Conservation (phyloP, 1,140 invertebrate species). For the Mizuhopecten yessoensis region DNA sequence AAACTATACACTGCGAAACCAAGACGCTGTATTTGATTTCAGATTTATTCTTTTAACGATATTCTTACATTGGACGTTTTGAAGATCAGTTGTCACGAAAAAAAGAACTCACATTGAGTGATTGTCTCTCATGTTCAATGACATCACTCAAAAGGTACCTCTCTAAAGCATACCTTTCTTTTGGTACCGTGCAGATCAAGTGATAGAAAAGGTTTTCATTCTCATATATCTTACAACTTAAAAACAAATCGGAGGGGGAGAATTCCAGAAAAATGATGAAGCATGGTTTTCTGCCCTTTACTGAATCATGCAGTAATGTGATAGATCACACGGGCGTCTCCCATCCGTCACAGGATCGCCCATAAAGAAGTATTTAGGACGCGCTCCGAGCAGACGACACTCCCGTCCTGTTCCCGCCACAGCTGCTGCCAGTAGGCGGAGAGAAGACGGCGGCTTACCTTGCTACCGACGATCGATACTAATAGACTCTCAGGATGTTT, state of each 20-base stretch:
- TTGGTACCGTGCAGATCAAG: background rate
- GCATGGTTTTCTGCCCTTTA: conserved; percentile 6
- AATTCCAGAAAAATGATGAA: background rate
- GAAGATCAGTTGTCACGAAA: background rate
- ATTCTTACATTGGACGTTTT: background rate
- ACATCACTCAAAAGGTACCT: background rate
- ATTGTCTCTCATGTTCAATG: background rate
- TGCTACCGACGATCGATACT: conserved; percentile 8
- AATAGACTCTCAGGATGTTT: conserved; percentile 27
- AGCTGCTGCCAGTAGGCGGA: background rate
- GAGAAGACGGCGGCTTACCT: background rate
- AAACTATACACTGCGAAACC: background rate
- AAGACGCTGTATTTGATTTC: background rate
- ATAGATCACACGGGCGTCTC: background rate
- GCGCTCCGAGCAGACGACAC: conserved; percentile 35
- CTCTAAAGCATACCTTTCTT: background rate
- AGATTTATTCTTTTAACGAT: background rate
- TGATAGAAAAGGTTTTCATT: background rate
- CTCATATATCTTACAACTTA: background rate
- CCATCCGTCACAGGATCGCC: conserved; percentile 36
- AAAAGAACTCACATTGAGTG: background rate
- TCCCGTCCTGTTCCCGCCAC: conserved; percentile 19
- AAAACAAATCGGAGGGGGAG: background rate
- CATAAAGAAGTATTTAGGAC: conserved; percentile 12
- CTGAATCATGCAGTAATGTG: background rate